A percentile compares a stretch with the other conserved stretches of the same genome.
phyloP scores from a whole-genome alignment of 2,888 invertebrate species.

The Eremobia ochroleuca region DNA sequence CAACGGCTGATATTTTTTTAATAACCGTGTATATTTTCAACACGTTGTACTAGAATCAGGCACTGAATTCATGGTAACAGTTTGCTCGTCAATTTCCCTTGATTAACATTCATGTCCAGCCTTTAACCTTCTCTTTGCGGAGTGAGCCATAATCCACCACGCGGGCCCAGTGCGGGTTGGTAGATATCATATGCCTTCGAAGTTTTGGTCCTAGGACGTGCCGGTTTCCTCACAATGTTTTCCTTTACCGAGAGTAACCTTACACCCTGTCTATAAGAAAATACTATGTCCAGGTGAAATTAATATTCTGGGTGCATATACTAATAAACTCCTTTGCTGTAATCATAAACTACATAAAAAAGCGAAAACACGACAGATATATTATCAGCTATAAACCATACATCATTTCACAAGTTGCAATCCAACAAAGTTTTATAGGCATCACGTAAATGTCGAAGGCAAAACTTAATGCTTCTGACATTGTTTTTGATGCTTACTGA shows the following conservation, averaged over 20 bases:
- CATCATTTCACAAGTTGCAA: constrained; percentile 21
- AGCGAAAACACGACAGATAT: background rate
- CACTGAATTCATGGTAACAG: background rate
- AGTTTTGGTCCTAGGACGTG: no score
- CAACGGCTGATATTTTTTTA: background rate
- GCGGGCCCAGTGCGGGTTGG: no score
- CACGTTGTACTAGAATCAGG: background rate
- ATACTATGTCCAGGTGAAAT: background rate
- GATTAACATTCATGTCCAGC: no score
- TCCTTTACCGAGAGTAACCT: no score
- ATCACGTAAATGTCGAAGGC: constrained; percentile 26
- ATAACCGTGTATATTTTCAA: background rate
- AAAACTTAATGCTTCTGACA: constrained; percentile 39
- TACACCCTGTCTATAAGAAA: background rate
- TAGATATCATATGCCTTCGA: no score
- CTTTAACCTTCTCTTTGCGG: no score
- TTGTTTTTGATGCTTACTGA: constrained; percentile 31
- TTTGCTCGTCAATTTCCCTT: background rate
- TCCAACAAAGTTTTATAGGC: constrained; percentile 30
- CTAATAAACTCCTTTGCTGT: background rate
- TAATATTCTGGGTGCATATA: background rate
- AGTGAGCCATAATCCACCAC: no score
- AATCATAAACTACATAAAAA: background rate
- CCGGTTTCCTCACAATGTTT: no score
- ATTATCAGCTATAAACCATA: background rate